A percentile compares a stretch with the other conserved stretches of the same genome.
Conservation (phyloP, 2,888 invertebrate genomes). For the Tenthredo livida region DNA sequence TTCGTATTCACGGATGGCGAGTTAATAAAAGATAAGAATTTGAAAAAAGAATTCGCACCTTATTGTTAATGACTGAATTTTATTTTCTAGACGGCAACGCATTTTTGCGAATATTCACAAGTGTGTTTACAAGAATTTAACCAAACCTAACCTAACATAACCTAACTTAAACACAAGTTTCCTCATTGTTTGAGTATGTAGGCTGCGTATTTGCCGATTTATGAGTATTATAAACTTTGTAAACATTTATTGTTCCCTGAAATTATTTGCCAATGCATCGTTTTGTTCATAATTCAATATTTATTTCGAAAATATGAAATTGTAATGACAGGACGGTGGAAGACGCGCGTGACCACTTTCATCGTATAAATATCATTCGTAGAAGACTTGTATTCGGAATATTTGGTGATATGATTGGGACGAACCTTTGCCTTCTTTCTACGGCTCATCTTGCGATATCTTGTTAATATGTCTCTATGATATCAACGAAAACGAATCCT, state of each 20-base stretch:
- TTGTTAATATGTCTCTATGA: not conserved
- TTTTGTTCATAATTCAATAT: not conserved
- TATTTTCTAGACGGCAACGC: not conserved
- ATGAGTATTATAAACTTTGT: not conserved
- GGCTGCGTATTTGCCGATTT: not conserved
- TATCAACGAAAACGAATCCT: not conserved
- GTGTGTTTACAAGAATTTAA: not conserved
- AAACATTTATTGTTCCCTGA: not conserved
- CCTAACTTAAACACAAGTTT: not conserved
- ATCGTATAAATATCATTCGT: not conserved
- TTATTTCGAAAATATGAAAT: not conserved
- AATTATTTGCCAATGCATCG: not conserved
- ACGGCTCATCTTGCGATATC: constrained; percentile 79
- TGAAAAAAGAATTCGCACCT: not conserved
- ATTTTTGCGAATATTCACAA: not conserved
- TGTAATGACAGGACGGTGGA: constrained; percentile 22
- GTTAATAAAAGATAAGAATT: not conserved
- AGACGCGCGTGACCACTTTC: not conserved
- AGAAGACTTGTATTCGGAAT: not conserved
- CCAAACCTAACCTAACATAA: constrained; percentile 15
- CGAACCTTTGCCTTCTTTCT: constrained; percentile 81
- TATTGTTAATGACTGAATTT: not conserved
- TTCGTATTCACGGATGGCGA: not conserved
- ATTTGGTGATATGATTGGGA: constrained; percentile 2
- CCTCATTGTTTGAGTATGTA: not conserved